Base-by-base conservation (phyloP, 2,113 vertebrate genomes). In the Climacteris rufus region DNA sequence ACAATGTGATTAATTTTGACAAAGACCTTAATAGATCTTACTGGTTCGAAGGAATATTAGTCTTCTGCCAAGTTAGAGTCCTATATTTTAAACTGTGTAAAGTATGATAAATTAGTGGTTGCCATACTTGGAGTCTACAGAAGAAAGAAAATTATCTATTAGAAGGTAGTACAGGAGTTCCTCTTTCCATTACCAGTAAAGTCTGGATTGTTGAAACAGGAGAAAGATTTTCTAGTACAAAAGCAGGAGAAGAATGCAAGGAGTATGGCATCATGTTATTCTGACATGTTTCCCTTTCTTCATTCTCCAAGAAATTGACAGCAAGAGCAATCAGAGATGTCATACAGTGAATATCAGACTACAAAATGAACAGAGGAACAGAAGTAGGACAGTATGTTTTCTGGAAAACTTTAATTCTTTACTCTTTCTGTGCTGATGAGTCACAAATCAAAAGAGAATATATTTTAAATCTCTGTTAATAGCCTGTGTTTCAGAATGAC, bases 401-500 rank as follows among this genome's bases (percentile, higher is more conserved):
- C 66, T 83, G 63, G 15, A 89, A 53, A 76, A 74, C 17, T 89
- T 87, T 76, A 72, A 59, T 81, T 92, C 45, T 87, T 75, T 90
- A 42, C 19, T 71, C 35, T 79, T 44, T 40, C 23, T 65, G 37
- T 44, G 18, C 40, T 61, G 66, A 85, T 92, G 33, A 81, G 18
- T 30, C 35, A 69, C 25, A 86, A 53, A 93, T 78, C 64, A 57
- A 91, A 74, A 81, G n/a, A 84, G 22, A 79, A 45, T 17, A 12
- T 37, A 37, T 65, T 77, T 89, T 3, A 31, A 90, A 90, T 75
- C 31, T 77, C 22, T 59, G 28, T 81, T 87, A 72, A 75, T 83
- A 77, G 69, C 81, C 59, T 70, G 50, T 50, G 47, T 83, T 98
- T 94, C 93, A 84, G 52, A 94, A 82, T 75, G 45, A 45, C 42